Percentiles rank a stretch among this genome's conserved stretches.
These are phyloP conservation scores for Athene noctua DNA, from an alignment of 2,113 vertebrate genomes.

Conservation along the genomic window DNA sequence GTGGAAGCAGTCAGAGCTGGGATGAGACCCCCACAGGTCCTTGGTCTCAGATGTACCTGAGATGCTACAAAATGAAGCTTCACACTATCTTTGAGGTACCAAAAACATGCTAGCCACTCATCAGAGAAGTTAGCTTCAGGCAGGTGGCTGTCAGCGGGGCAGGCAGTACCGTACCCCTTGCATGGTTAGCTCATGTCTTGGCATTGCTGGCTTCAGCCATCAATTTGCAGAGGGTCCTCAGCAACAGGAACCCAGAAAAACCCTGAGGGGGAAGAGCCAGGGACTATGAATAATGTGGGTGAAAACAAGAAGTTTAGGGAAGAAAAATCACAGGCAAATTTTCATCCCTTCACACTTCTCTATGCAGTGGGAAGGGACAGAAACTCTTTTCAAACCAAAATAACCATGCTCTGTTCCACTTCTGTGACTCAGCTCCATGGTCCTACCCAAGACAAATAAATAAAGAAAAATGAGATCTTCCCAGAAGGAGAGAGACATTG, in stretches of 20 bases:
- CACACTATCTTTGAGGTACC: background rate
- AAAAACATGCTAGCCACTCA: background rate
- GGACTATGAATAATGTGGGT: conserved; percentile 3
- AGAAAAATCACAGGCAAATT: conserved; percentile 39
- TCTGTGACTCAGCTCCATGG: conserved; percentile 17
- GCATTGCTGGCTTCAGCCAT: background rate
- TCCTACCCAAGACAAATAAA: conserved; percentile 17
- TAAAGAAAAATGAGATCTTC: background rate
- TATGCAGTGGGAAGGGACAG: conserved; percentile 40
- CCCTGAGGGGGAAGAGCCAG: background rate
- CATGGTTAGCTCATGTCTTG: background rate
- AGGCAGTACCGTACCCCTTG: background rate
- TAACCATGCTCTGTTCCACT: background rate
- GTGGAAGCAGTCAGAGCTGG: background rate
- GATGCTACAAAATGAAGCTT: background rate
- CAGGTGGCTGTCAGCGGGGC: background rate
- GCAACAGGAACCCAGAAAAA: conserved; percentile 12
- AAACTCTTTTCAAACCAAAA: conserved; percentile 41
- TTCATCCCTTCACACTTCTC: conserved; percentile 41
- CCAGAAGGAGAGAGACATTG: background rate
- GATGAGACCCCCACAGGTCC: background rate
- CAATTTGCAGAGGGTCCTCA: background rate
- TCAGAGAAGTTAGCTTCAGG: background rate
- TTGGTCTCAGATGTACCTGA: background rate
- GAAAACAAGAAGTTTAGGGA: conserved; percentile 12